Conservation (phyloP, 2,797 vertebrate species). For the Choloepus didactylus region DNA sequence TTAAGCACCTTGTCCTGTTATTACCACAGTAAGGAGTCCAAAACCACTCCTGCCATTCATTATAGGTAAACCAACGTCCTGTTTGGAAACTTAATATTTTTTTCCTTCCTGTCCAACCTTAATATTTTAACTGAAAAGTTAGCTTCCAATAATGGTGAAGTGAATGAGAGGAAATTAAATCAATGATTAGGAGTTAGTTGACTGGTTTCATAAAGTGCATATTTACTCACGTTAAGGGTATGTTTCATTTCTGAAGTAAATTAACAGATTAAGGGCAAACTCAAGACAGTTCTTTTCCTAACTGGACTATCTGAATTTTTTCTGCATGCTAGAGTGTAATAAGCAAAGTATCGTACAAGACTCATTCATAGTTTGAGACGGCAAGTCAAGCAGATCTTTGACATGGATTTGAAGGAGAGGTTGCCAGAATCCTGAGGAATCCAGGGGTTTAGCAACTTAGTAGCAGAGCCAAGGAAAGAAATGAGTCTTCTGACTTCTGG, state of each 20-base stretch:
- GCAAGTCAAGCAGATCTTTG: neutral
- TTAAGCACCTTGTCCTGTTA: neutral
- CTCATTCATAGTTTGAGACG: neutral
- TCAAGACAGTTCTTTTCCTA: neutral
- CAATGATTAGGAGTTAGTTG: neutral
- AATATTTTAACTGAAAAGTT: neutral
- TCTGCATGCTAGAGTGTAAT: neutral
- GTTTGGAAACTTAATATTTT: slow-evolving; percentile 22
- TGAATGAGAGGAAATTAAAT: neutral
- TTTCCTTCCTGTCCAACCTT: slow-evolving; percentile 9
- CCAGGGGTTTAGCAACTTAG: neutral
- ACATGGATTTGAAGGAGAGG: neutral
- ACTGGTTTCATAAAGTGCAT: neutral
- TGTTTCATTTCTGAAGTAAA: slow-evolving; percentile 14
- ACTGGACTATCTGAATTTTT: neutral
- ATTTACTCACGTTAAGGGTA: neutral
- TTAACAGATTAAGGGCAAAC: neutral
- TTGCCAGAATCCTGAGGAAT: neutral
- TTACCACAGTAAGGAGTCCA: neutral
- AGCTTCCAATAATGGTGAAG: neutral
- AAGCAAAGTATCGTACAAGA: neutral
- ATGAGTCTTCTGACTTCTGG: neutral
- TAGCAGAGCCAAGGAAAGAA: neutral
- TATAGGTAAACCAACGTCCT: neutral
- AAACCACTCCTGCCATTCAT: neutral